A percentile compares a stretch with the other conserved stretches of the same genome.
phyloP scores from a whole-genome alignment of 2,113 vertebrate genomes.

The Scomber scombrus region DNA sequence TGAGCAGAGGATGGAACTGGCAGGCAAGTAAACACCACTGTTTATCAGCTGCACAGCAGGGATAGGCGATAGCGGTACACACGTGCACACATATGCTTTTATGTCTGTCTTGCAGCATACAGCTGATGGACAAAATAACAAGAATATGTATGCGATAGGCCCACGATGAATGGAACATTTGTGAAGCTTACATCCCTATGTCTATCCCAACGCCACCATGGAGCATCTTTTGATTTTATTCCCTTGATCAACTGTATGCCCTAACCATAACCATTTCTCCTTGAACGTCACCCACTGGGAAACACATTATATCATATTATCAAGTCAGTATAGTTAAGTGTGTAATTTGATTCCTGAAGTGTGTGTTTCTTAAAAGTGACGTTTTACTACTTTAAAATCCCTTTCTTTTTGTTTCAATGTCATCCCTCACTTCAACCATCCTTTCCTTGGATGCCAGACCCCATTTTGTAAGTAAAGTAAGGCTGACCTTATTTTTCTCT shows the following conservation, averaged over 20 bases:
- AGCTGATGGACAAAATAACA: neutral
- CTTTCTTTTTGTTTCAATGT: too few species aligned
- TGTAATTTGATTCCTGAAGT: too few species aligned
- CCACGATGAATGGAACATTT: neutral
- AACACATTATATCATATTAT: too few species aligned
- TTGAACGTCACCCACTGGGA: too few species aligned
- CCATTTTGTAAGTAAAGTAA: neutral
- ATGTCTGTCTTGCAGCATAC: neutral
- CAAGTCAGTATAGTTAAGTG: too few species aligned
- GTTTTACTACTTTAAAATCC: too few species aligned
- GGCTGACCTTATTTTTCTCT: too few species aligned
- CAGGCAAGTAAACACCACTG: neutral
- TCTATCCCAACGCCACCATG: too few species aligned
- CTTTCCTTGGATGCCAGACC: too few species aligned
- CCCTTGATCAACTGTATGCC: too few species aligned
- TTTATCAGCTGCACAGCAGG: neutral
- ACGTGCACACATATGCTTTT: neutral
- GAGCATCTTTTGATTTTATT: neutral
- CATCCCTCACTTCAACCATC: too few species aligned
- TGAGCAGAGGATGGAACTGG: slow-evolving; percentile 13
- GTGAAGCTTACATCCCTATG: neutral
- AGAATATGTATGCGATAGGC: neutral
- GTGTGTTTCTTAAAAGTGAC: too few species aligned
- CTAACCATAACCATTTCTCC: neutral
- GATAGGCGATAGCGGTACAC: neutral